Evolutionary conservation across 2,888 invertebrate species (phyloP).

Genomic region (Ormyrus rosae): DNA sequence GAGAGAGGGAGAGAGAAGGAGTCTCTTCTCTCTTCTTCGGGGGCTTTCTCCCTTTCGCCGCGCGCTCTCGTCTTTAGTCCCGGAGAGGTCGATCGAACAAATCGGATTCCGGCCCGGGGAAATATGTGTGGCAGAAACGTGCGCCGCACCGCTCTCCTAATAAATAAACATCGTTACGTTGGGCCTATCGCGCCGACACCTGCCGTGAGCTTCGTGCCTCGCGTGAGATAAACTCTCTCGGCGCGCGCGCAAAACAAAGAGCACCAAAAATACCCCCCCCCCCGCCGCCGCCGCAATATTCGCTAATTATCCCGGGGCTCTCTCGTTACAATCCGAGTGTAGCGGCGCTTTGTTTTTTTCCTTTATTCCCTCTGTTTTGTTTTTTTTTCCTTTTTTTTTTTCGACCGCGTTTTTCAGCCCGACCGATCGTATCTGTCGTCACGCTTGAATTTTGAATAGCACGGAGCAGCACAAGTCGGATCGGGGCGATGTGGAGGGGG

Average conservation of each 20-base stretch:
- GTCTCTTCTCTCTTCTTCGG: too few species aligned
- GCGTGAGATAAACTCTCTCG: neutral
- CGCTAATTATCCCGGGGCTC: slow-evolving; percentile 38
- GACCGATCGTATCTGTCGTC: too few species aligned
- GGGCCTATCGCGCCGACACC: slow-evolving; percentile 25
- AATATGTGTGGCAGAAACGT: slow-evolving; percentile 1
- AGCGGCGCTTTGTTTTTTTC: too few species aligned
- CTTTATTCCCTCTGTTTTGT: neutral
- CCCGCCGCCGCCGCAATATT: neutral
- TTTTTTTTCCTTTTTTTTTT: neutral
- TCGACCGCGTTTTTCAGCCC: too few species aligned
- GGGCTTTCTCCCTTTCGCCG: neutral
- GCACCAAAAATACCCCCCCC: slow-evolving; percentile 9
- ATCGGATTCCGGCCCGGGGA: slow-evolving; percentile 20
- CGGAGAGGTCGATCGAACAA: slow-evolving; percentile 19
- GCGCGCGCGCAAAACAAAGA: slow-evolving; percentile 1
- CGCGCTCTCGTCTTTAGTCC: slow-evolving; percentile 1
- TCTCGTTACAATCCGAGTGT: slow-evolving; percentile 16
- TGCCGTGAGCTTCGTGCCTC: neutral
- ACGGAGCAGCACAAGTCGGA: too few species aligned
- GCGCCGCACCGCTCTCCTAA: slow-evolving; percentile 1
- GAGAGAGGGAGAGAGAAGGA: too few species aligned
- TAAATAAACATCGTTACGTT: slow-evolving; percentile 42
- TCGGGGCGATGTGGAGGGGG: too few species aligned
- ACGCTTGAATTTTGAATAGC: slow-evolving; percentile 22